Conservation (phyloP, 2,113 vertebrate genomes). For the Salvelinus sp. region DNA sequence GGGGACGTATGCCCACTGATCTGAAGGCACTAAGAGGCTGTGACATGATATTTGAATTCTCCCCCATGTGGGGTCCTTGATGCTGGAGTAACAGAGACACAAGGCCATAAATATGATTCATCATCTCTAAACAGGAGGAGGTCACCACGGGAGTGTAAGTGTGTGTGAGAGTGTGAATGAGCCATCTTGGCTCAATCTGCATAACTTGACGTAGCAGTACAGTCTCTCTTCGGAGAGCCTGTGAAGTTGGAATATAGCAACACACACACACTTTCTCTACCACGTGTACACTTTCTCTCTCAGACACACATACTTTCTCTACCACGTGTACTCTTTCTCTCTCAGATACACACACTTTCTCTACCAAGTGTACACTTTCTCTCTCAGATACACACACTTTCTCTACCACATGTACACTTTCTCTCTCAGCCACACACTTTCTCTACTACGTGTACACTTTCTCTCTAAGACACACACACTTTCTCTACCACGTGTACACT, state of each 20-base stretch:
- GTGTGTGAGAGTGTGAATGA: conserved; percentile 6
- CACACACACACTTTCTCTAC: conserved; percentile 16
- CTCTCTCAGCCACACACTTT: neutral
- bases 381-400: no score
- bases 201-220: neutral
- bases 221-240: conserved; percentile 1
- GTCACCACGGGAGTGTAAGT: conserved; percentile 14
- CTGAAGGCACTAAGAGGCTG: conserved; percentile 25
- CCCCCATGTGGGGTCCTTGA: conserved; percentile 29
- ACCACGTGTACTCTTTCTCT: no score
- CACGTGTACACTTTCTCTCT: neutral
- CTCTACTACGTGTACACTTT: no score
- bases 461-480: neutral
- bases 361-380: no score
- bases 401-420: neutral
- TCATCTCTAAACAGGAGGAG: neutral
- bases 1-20: conserved; percentile 13
- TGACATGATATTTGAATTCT: conserved; percentile 46
- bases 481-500: no score
- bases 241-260: neutral
- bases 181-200: conserved; percentile 5
- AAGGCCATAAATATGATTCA: conserved; percentile 20
- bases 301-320: neutral
- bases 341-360: no score
- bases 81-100: conserved; percentile 19